Conservation (phyloP, 2,888 invertebrate genomes). For the Lepidonotus clava region DNA sequence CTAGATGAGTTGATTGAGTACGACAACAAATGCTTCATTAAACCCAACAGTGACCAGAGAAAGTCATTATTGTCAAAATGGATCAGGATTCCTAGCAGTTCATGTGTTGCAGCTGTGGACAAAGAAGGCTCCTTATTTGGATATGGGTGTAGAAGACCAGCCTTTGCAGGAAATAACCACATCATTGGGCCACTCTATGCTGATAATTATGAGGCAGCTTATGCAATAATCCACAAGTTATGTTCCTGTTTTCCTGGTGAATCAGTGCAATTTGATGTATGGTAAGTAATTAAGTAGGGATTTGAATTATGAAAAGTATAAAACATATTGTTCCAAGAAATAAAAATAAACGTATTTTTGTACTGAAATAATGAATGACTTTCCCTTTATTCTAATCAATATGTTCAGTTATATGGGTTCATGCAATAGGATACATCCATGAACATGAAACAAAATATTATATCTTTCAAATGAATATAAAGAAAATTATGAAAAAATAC, state of each 20-base stretch:
- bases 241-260: background rate
- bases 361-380: no score
- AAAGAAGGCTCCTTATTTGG: no score
- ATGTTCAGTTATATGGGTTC: no score
- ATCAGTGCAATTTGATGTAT: background rate
- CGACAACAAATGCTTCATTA: constrained; percentile 40
- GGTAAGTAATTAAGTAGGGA: no score
- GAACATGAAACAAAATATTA: no score
- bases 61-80: background rate
- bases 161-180: constrained; percentile 34
- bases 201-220: constrained; percentile 41
- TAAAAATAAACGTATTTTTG: no score
- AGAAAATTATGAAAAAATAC: no score
- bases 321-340: no score
- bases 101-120: constrained; percentile 4
- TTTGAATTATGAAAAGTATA: no score
- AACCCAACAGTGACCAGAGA: background rate
- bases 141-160: constrained; percentile 54
- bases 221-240: background rate
- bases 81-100: background rate
- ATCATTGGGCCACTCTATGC: constrained; percentile 58
- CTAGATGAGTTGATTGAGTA: constrained; percentile 1
- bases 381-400: no score
- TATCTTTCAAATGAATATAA: no score
- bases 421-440: no score